Evolutionary conservation across 1,140 invertebrate genomes (phyloP).

Genomic region (Cyclina sinensis): DNA sequence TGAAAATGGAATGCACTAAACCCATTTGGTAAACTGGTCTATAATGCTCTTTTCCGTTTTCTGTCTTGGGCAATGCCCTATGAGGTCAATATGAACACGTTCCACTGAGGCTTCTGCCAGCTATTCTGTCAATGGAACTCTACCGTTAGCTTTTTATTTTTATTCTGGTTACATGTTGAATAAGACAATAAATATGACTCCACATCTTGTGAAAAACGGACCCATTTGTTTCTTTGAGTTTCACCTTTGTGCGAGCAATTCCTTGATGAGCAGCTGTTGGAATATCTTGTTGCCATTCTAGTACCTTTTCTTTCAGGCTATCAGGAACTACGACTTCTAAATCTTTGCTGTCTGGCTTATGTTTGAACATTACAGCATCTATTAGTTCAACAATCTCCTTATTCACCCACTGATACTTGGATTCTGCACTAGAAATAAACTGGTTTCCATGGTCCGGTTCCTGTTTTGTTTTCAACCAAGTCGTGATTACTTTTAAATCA

Average conservation of each 20-base stretch:
- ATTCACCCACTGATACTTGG: slow-evolving; percentile 50
- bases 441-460: background rate
- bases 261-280: slow-evolving; percentile 20
- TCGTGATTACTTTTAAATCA: background rate
- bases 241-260: slow-evolving; percentile 9
- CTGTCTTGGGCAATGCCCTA: too few species aligned
- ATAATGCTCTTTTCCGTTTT: slow-evolving; percentile 38
- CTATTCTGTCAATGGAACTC: background rate
- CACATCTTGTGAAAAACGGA: background rate
- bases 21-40: slow-evolving; percentile 48
- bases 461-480: background rate
- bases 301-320: background rate
- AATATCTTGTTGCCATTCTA: slow-evolving; percentile 26
- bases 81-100: too few species aligned
- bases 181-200: background rate
- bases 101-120: too few species aligned
- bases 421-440: background rate
- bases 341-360: background rate
- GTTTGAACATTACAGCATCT: slow-evolving; percentile 36
- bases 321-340: background rate
- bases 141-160: background rate
- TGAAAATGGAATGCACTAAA: slow-evolving; percentile 10
- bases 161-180: background rate
- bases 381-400: slow-evolving; percentile 42
- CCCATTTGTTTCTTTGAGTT: slow-evolving; percentile 9